Evolutionary conservation across 92 coral and sea anemone genomes (phyloP).

Genomic region (Porites lobata): DNA sequence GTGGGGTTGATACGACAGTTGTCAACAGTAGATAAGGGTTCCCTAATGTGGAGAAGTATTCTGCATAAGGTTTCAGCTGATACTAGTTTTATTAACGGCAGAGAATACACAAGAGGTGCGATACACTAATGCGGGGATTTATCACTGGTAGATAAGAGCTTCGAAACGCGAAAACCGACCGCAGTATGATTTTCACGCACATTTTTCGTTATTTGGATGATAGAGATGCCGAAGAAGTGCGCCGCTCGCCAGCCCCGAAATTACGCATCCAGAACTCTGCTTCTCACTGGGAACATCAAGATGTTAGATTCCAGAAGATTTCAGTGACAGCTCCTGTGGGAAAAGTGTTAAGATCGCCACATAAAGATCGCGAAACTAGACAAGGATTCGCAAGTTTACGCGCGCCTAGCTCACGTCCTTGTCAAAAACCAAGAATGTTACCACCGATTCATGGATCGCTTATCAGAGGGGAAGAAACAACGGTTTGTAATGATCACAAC

Average conservation of each 20-base stretch:
- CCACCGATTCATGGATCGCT: constrained; percentile 25
- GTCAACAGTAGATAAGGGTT: constrained; percentile 9
- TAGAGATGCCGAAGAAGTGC: constrained; percentile 37
- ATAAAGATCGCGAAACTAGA: not conserved
- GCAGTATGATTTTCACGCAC: constrained; percentile 52
- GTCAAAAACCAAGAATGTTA: not conserved
- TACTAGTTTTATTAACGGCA: not conserved
- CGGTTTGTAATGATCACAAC: not conserved
- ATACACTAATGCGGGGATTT: not conserved
- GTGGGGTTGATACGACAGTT: not conserved
- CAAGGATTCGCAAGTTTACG: constrained; percentile 25
- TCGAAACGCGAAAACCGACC: not conserved
- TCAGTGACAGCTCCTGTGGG: not conserved
- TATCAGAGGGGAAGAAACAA: not conserved
- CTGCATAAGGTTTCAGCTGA: not conserved
- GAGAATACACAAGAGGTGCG: not conserved
- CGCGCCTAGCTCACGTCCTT: not conserved
- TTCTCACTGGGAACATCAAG: not conserved
- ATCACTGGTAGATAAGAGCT: not conserved
- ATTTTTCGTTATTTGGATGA: constrained; percentile 52
- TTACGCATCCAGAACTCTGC: constrained; percentile 8
- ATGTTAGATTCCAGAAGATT: constrained; percentile 4
- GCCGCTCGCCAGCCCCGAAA: not conserved
- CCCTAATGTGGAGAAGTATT: not conserved
- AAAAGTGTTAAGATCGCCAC: not conserved